Base-by-base conservation (phyloP, 2,113 vertebrate species). In the Protomyctophum bolini region DNA sequence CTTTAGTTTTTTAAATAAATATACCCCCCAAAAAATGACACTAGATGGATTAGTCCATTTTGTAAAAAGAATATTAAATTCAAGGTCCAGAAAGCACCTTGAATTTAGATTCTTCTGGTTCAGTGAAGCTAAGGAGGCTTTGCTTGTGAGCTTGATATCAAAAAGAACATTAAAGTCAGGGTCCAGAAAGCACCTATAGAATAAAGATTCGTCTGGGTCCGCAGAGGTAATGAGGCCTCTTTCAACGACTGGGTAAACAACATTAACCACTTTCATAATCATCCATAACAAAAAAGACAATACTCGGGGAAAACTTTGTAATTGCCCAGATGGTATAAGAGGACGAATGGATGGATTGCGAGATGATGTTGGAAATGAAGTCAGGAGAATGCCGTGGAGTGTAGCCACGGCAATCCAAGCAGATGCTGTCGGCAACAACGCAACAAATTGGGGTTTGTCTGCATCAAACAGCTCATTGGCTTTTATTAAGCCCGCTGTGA, bases 401-500 rank as follows among this genome's bases (percentile, higher is more conserved):
- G 87, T 76, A 81, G 74, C 77, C 73, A 51, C 69, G 75, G 33
- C 58, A 73, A 78, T n/a, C 62, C 58, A 72, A 82, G 76, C 91
- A 90, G 87, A 88, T 91, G 89, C 71, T 87, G 81, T 84, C 86
- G 84, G 87, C 61, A 76, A 76, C 75, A 77, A 69, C 68, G 83
- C 73, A 72, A 80, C 81, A 83, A 81, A 74, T 7, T 80, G 60
- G 50, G 60, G 50, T 62, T 85, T 83, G 75, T 69, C 85, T 83
- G 58, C 84, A 87, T 83, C 77, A 64, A 82, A 66, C 87, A 87
- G 86, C 85, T 90, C 89, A 91, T 92, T 93, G 87, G 73, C 56
- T 91, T 92, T 92, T 91, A 90, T 91, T 84, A 85, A 83, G 89
- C 85, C 88, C 80, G 76, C 88, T 73, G 73, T 87, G 86, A 91